Evolutionary conservation across 2,797 vertebrate species (phyloP), one percentile per base, ranked within the genome.

Genomic region (Takifugu rubripes): DNA sequence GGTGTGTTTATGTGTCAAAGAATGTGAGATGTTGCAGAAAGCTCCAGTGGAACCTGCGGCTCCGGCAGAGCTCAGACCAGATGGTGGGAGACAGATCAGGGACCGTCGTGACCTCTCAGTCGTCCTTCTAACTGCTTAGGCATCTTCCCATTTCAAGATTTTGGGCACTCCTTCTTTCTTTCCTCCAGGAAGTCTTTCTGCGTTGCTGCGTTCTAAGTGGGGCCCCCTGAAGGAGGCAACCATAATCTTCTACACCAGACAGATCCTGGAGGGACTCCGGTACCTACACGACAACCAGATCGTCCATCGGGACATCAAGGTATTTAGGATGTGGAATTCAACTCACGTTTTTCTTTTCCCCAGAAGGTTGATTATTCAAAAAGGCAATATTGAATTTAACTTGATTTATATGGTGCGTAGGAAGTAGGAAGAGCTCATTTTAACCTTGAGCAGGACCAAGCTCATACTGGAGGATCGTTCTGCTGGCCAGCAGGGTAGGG

Each of bases 251-350:
- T 99, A 99, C 84, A 99, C 97, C 62, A 93, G 96, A 54, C 97
- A 99, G 86, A 98, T 99, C 83, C 91, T 99, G 70, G 96, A 99
- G 90, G 97, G 97, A 46, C 92, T 99, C 62, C 92, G 95, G 52
- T 99, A 99, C 77, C 93, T 99, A 58, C 97, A 99, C 0, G 96
- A 99, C 54, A 98, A 99, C 90, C 97, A 99, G 89, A 99, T 99
- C 43, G 97, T 96, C 50, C 97, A 99, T 87, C 75, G 97, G 74
- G 97, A 99, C 73, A 99, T 99, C 82, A 99, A 99, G 94, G 97
- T 98, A 75, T 66, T 10, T 29, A 6, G 5, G 5, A 29, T 7
- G 27, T 7, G 3, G 27, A 29, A 6, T 29, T 29, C 27, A 29
- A 5, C 1, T 2, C 5, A 7, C 7, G 27, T 29, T 6, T 27